A percentile compares a stretch with the other conserved stretches of the same genome.
These are phyloP conservation scores for Crax fasciolata DNA, from an alignment of 2,797 vertebrate species.

Conservation along the genomic window DNA sequence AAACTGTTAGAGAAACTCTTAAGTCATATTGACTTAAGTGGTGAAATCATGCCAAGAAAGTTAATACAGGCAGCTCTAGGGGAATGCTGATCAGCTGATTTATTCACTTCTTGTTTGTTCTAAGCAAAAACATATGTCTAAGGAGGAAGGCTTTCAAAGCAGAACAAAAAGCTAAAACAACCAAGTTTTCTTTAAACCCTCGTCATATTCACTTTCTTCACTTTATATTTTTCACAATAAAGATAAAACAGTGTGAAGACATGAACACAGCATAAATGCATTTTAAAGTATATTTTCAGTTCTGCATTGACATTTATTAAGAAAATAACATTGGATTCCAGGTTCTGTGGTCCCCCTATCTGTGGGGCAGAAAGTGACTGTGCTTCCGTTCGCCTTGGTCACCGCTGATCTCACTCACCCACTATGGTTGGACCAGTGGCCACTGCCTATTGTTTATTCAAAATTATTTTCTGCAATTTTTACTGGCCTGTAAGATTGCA, in stretches of 20 bases:
- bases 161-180: slow-evolving; percentile 19
- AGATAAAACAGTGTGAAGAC: not conserved
- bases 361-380: not conserved
- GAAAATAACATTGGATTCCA: not conserved
- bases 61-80: slow-evolving; percentile 70
- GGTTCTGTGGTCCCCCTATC: not conserved
- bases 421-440: not conserved
- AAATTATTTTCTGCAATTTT: not conserved
- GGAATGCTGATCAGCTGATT: slow-evolving; percentile 68
- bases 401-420: not conserved
- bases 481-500: not conserved
- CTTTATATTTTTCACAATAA: not conserved
- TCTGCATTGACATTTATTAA: not conserved
- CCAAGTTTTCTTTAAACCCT: slow-evolving; percentile 1
- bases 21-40: slow-evolving; percentile 81
- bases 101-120: slow-evolving; percentile 77
- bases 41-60: slow-evolving; percentile 81
- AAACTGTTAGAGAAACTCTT: slow-evolving; percentile 80
- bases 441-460: not conserved
- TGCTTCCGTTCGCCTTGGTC: not conserved
- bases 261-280: not conserved
- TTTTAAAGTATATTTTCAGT: not conserved
- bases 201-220: not conserved
- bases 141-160: slow-evolving; percentile 56
- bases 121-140: slow-evolving; percentile 80